Base-by-base conservation (phyloP, 2,113 vertebrate genomes). In the Sciurus niger region DNA sequence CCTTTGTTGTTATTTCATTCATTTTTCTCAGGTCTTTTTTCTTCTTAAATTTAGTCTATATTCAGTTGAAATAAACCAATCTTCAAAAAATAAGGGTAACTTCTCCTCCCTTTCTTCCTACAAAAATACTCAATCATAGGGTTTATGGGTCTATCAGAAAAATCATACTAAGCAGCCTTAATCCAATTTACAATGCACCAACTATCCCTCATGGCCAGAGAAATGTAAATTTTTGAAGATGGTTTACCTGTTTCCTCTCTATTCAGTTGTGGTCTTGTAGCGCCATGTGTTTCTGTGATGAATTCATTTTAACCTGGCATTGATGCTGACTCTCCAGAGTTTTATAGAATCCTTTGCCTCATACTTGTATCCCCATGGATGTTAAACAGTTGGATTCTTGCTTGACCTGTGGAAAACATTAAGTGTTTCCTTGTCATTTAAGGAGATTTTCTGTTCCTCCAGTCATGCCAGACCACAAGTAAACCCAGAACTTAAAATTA, bases 401-500 rank as follows among this genome's bases (percentile, higher is more conserved):
- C 16, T 84, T 37, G 60, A 48, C 34, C 34, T 24, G 12, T 77
- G 34, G 55, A 46, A 93, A 94, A 96, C 4, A 53, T 65, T 58
- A 51, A 86, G 63, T 65, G 43, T 46, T 25, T 86, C 30, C 63
- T 51, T 86, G 58, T 83, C 53, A 83, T 65, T 97, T 73, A 82
- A 80, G 48, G 46, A 84, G 34, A 48, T 63, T 92, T 74, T 94
- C 48, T 76, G 22, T 90, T 84, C 37, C 7, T 80, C 2, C 60
- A 53, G 18, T 48, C 51, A 84, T 88, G 18, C 84, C 37, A 90
- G 89, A 74, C 1, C 20, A 46, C 6, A 92, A 72, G 40, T 74
- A 74, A 90, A 67, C 30, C 68, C 6, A 88, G 53, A 88, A 77
- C n/a, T 77, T 40, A 32, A 53, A 91, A 85, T 95, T 83, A 74